A percentile compares a stretch with the other conserved stretches of the same genome.
Evolutionary conservation across 2,888 invertebrate species (phyloP).

Genomic region (Ditylenchus weischeri): DNA sequence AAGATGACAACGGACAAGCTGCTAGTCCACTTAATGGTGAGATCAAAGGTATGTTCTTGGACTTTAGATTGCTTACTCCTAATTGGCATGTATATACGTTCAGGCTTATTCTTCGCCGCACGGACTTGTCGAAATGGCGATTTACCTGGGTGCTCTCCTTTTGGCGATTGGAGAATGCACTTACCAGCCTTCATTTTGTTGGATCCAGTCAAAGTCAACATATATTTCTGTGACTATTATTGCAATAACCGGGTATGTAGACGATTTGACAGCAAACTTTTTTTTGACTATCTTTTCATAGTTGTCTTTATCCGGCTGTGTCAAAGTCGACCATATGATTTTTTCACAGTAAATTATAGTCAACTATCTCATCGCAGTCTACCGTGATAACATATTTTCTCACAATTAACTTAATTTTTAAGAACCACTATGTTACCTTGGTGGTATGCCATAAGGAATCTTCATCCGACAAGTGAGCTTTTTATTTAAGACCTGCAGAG

Average conservation of each 20-base stretch:
- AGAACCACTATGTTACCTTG: constrained; percentile 58
- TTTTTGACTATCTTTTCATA: constrained; percentile 3
- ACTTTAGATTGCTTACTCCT: not conserved
- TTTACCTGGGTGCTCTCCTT: constrained; percentile 49
- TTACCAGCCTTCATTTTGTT: constrained; percentile 37
- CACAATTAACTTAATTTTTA: not conserved
- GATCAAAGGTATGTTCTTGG: constrained; percentile 33
- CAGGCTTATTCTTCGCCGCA: constrained; percentile 58
- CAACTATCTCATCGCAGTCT: too few relatives aligned
- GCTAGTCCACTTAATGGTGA: constrained; percentile 49
- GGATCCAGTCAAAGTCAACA: constrained; percentile 30
- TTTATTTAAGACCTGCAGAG: not conserved
- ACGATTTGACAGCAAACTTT: not conserved
- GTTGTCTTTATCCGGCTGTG: not conserved
- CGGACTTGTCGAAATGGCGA: constrained; percentile 39
- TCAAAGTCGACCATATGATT: not conserved
- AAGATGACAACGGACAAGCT: constrained; percentile 52
- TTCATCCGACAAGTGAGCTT: constrained; percentile 38
- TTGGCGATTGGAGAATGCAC: constrained; percentile 51
- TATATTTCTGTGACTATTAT: constrained; percentile 60
- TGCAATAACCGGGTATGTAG: constrained; percentile 41
- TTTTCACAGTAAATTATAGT: too few relatives aligned
- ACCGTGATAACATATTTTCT: not conserved
- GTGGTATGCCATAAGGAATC: constrained; percentile 47
- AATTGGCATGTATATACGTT: constrained; percentile 8